Conservation (phyloP, 2,797 vertebrate species). For the Eutrigla gurnardus region DNA sequence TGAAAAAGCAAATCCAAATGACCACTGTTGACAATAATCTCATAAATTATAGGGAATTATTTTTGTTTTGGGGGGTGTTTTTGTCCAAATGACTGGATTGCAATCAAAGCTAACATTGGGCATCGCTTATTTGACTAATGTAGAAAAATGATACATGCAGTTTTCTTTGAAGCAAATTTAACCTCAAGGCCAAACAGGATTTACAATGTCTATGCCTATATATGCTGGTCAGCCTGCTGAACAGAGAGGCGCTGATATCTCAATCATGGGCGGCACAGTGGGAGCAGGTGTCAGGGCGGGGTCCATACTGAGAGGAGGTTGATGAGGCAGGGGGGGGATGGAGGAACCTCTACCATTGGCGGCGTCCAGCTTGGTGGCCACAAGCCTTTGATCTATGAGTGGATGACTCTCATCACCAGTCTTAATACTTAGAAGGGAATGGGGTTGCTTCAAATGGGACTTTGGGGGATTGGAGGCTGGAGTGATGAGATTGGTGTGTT, state of each 20-base stretch:
- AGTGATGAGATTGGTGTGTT: conserved; percentile 36
- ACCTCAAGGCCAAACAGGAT: conserved; percentile 2
- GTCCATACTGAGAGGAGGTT: conserved; percentile 41
- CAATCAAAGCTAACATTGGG: conserved; percentile 2
- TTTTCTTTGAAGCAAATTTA: conserved; percentile 12
- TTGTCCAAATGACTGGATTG: conserved; percentile 7
- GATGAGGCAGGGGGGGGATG: conserved; percentile 39
- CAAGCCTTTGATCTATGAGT: conserved; percentile 63
- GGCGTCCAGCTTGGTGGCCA: conserved; percentile 43
- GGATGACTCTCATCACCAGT: conserved; percentile 58
- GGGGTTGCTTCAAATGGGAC: conserved; percentile 29
- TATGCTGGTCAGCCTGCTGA: conserved; percentile 22
- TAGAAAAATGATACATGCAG: neutral
- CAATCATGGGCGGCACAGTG: conserved; percentile 63
- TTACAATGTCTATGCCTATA: neutral
- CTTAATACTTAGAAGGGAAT: conserved; percentile 42
- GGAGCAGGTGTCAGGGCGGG: conserved; percentile 76
- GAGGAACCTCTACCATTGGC: conserved; percentile 33
- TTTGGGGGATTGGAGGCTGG: conserved; percentile 30
- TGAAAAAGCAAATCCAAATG: conserved; percentile 64
- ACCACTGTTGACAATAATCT: conserved; percentile 46
- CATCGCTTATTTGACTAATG: neutral
- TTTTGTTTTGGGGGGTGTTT: conserved; percentile 19
- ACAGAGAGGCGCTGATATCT: conserved; percentile 62
- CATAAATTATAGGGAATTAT: conserved; percentile 28